These are phyloP conservation scores for Brachyalestes nurse DNA, from an alignment of 2,797 vertebrate species.

Conservation along the genomic window DNA sequence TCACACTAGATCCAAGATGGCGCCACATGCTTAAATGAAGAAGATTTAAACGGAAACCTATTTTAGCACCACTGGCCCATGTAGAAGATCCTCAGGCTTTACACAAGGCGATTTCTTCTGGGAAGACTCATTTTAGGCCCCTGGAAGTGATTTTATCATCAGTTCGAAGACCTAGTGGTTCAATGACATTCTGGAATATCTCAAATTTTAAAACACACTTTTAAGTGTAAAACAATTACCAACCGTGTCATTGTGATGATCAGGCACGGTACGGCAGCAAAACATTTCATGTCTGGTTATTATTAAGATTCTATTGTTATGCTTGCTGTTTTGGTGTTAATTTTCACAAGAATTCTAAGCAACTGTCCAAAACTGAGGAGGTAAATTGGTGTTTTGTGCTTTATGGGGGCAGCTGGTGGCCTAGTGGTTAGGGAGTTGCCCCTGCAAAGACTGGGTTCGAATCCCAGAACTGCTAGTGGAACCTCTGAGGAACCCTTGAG, in stretches of 20 bases:
- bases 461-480: too few relatives aligned
- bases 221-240: not conserved
- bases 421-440: too few relatives aligned
- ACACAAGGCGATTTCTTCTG: not conserved
- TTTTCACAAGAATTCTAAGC: not conserved
- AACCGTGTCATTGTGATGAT: too few relatives aligned
- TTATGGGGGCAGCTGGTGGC: too few relatives aligned
- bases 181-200: not conserved
- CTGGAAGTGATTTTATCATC: not conserved
- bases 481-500: too few relatives aligned
- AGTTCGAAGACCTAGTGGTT: not conserved
- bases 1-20: slow-evolving; percentile 40
- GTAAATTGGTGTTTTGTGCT: not conserved
- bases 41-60: not conserved
- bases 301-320: too few relatives aligned
- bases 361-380: not conserved
- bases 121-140: not conserved
- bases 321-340: not conserved
- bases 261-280: too few relatives aligned
- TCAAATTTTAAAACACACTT: not conserved
- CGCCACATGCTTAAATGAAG: slow-evolving; percentile 12
- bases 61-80: not conserved
- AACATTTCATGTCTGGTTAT: not conserved
- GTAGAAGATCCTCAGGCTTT: not conserved
- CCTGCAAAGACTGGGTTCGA: too few relatives aligned